Evolutionary conservation across 2,888 invertebrate genomes (phyloP).

Genomic region (Drosophila borborema): DNA sequence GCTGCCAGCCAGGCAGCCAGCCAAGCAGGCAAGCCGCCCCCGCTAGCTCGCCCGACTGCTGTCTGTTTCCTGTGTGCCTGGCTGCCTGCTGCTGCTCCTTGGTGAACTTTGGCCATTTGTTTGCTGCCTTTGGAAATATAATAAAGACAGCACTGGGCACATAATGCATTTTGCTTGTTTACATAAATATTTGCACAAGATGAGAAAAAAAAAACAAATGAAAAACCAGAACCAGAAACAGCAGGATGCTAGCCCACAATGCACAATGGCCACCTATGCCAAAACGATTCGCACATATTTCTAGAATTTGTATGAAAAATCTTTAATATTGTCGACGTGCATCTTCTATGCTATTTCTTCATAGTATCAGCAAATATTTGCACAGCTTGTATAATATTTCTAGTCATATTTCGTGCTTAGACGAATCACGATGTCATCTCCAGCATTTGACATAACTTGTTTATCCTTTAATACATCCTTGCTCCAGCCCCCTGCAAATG

Average conservation of each 20-base stretch:
- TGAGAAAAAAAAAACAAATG: neutral
- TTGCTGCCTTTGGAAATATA: slow-evolving; percentile 58
- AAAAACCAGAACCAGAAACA: neutral
- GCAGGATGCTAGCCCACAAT: slow-evolving; percentile 18
- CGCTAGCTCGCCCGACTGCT: slow-evolving; percentile 4
- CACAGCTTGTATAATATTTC: slow-evolving; percentile 4
- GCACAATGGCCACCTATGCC: neutral
- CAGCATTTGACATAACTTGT: slow-evolving; percentile 12
- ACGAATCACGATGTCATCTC: slow-evolving; percentile 30
- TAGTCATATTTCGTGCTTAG: neutral
- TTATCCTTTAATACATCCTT: slow-evolving; percentile 20
- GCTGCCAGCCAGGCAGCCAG: slow-evolving; percentile 9
- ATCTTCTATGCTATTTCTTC: neutral
- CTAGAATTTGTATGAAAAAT: slow-evolving; percentile 6
- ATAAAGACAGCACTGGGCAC: slow-evolving; percentile 62
- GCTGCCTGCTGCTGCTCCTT: slow-evolving; percentile 33
- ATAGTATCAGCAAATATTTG: slow-evolving; percentile 5
- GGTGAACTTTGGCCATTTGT: slow-evolving; percentile 52
- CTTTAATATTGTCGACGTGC: neutral
- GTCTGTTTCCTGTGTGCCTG: slow-evolving; percentile 22
- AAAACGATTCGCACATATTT: slow-evolving; percentile 9
- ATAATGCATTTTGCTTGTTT: slow-evolving; percentile 66
- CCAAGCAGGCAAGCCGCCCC: slow-evolving; percentile 1
- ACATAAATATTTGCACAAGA: slow-evolving; percentile 64
- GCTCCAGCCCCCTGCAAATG: neutral